phyloP scores from a whole-genome alignment of 1,140 invertebrate genomes.

The Aphelinus certus region DNA sequence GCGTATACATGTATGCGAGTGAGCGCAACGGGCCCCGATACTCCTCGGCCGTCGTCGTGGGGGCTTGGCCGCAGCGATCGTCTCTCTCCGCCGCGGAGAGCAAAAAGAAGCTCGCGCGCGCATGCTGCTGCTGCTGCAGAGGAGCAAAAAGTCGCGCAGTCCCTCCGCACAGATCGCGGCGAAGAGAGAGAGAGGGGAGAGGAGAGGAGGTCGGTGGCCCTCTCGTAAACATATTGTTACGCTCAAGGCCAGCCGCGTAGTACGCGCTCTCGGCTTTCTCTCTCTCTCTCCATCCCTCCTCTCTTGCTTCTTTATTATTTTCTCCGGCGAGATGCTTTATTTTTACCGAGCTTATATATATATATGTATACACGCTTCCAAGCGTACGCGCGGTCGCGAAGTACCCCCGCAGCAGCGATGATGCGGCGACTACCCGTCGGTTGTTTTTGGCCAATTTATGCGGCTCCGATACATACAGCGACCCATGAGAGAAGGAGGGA shows the following conservation, averaged over 20 bases:
- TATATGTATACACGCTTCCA: too few species aligned
- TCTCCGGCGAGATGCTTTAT: too few species aligned
- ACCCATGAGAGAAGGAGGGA: too few species aligned
- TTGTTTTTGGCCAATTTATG: too few species aligned
- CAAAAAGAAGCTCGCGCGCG: neutral
- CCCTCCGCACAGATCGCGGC: neutral
- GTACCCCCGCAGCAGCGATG: too few species aligned
- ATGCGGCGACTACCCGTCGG: too few species aligned
- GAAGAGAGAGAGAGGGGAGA: conserved; percentile 30
- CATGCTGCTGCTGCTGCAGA: neutral
- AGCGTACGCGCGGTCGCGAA: too few species aligned
- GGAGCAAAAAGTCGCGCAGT: neutral
- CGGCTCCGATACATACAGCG: too few species aligned
- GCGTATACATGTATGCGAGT: neutral
- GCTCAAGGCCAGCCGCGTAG: conserved; percentile 58
- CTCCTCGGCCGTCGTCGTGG: too few species aligned
- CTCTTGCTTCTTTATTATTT: neutral
- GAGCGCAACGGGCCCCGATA: neutral
- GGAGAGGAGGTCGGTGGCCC: conserved; percentile 52
- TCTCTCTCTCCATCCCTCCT: conserved; percentile 1
- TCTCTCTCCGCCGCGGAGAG: neutral
- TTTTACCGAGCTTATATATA: too few species aligned
- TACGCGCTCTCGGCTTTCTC: neutral
- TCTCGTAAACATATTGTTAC: conserved; percentile 63
- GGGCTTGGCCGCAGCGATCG: too few species aligned